Percentiles rank a stretch among this genome's conserved stretches.
Conservation (phyloP, 2,888 invertebrate species). For the Cybosia mesomella region DNA sequence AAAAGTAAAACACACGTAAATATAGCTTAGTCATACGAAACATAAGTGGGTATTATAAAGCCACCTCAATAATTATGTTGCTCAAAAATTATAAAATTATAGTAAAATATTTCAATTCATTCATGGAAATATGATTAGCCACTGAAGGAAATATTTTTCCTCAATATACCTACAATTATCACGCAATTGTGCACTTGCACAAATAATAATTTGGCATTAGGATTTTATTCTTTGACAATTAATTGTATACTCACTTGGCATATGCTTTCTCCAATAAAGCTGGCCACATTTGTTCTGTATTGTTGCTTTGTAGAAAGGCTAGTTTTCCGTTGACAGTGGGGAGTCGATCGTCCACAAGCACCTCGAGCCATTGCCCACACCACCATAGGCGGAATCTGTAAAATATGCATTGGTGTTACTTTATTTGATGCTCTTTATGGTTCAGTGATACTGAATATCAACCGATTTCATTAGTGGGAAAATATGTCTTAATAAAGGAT, state of each 20-base stretch:
- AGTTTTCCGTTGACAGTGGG: conserved; percentile 95
- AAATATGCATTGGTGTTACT: neutral
- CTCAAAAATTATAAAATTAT: too few species aligned
- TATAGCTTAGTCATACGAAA: too few species aligned
- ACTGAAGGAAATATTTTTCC: too few species aligned
- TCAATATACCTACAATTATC: neutral
- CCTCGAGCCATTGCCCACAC: conserved; percentile 97
- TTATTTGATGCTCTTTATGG: neutral
- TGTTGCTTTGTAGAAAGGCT: conserved; percentile 94
- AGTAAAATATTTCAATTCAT: too few species aligned
- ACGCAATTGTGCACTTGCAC: neutral
- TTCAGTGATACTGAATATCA: neutral
- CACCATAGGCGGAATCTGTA: conserved; percentile 95
- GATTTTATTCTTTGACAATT: neutral
- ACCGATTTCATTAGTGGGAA: neutral
- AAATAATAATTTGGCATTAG: neutral
- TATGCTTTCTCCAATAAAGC: conserved; percentile 96
- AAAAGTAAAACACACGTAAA: too few species aligned
- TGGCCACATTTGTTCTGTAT: conserved; percentile 95
- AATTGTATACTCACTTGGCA: conserved; percentile 89
- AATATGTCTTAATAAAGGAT: too few species aligned
- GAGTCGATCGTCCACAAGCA: conserved; percentile 94
- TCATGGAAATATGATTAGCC: too few species aligned
- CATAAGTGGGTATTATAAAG: too few species aligned
- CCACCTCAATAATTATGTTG: too few species aligned